Conservation (phyloP, 2,797 vertebrate species). For the Poecilia picta region DNA sequence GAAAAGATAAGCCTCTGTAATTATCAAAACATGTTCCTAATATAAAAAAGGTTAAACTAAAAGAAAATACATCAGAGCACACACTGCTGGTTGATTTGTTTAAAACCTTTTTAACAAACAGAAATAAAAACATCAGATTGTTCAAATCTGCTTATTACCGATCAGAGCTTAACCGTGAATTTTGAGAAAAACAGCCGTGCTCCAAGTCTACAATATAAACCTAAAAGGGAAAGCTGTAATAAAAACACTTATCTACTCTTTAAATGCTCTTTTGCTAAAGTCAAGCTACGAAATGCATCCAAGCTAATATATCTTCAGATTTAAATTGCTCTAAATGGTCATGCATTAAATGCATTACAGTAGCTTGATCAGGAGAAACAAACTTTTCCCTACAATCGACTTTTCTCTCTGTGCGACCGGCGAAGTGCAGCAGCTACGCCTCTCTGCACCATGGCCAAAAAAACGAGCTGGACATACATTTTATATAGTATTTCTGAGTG, state of each 20-base stretch:
- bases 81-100: not conserved
- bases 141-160: not conserved
- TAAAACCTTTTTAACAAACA: not conserved
- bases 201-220: not conserved
- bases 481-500: slow-evolving; percentile 78
- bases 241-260: not conserved
- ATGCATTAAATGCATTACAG: slow-evolving; percentile 43
- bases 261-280: not conserved
- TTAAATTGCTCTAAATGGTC: slow-evolving; percentile 55
- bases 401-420: slow-evolving; percentile 52
- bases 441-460: slow-evolving; percentile 72
- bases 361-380: slow-evolving; percentile 55
- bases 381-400: slow-evolving; percentile 46
- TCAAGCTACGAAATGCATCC: slow-evolving; percentile 9
- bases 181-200: not conserved
- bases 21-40: not conserved
- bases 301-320: slow-evolving; percentile 8
- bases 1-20: not conserved
- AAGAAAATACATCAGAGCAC: not conserved
- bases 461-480: slow-evolving; percentile 72
- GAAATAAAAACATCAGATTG: not conserved
- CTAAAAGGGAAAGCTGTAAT: slow-evolving; percentile 7
- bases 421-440: slow-evolving; percentile 56
- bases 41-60: not conserved
- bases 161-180: not conserved